phyloP scores from a whole-genome alignment of 1,140 invertebrate species.

The Myzus persicae region DNA sequence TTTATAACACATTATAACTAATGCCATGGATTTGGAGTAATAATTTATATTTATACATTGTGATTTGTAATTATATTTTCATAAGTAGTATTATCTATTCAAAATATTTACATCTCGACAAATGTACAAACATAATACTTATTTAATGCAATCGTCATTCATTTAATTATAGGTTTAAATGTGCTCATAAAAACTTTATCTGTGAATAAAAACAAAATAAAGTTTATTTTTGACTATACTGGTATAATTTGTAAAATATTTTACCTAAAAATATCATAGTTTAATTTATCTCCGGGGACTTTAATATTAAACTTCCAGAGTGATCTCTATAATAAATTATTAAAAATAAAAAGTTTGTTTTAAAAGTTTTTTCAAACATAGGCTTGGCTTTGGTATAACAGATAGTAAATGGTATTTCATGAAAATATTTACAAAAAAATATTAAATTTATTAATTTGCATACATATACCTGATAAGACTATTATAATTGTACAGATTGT shows the following conservation, averaged over 20 bases:
- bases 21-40: neutral
- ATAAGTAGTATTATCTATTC: neutral
- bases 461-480: neutral
- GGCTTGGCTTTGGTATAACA: neutral
- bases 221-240: neutral
- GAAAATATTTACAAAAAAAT: neutral
- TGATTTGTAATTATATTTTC: neutral
- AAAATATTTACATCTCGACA: neutral
- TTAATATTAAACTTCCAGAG: neutral
- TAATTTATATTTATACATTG: neutral
- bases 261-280: neutral
- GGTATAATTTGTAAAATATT: neutral
- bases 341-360: slow-evolving; percentile 4
- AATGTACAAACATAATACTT: neutral
- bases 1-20: neutral
- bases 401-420: neutral
- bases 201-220: neutral
- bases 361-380: slow-evolving; percentile 1
- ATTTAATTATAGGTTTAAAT: neutral
- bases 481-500: neutral
- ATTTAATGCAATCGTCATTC: neutral
- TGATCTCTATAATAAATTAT: neutral
- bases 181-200: neutral
- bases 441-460: neutral
- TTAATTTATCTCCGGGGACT: neutral